These are phyloP conservation scores for Amblyopsis rosae DNA, from an alignment of 2,113 vertebrate species.

Conservation along the genomic window DNA sequence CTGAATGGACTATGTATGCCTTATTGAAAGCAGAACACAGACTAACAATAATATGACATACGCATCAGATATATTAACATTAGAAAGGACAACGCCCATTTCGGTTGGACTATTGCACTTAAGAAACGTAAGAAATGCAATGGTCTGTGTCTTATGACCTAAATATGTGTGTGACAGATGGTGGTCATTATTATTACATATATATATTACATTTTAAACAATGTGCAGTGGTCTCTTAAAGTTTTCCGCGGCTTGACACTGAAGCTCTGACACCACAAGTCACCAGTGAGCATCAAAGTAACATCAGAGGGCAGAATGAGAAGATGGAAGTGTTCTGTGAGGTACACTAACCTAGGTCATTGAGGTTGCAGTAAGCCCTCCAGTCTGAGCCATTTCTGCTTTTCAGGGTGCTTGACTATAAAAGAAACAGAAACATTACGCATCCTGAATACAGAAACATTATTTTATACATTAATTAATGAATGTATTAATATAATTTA, in stretches of 20 bases:
- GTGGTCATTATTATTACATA: too few species aligned
- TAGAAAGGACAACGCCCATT: too few species aligned
- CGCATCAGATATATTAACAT: background rate
- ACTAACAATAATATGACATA: constrained; percentile 32
- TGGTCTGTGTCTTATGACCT: too few species aligned
- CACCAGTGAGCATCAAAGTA: background rate
- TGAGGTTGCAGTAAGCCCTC: constrained; percentile 94
- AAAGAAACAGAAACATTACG: constrained; percentile 45
- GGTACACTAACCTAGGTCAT: constrained; percentile 87
- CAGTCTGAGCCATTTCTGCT: constrained; percentile 86
- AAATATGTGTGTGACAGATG: too few species aligned
- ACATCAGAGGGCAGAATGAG: background rate
- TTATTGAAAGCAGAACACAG: constrained; percentile 71
- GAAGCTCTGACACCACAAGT: too few species aligned
- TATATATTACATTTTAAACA: too few species aligned
- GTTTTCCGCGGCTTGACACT: too few species aligned
- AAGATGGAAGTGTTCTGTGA: background rate
- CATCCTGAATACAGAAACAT: background rate
- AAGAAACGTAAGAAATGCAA: too few species aligned
- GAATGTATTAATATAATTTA: too few species aligned
- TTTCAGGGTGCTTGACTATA: constrained; percentile 87
- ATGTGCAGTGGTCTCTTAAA: too few species aligned
- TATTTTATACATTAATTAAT: background rate
- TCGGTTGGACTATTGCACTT: too few species aligned
- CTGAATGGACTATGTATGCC: constrained; percentile 51